Conservation (phyloP, 2,113 vertebrate species). For the Coptodon bakossiorum region DNA sequence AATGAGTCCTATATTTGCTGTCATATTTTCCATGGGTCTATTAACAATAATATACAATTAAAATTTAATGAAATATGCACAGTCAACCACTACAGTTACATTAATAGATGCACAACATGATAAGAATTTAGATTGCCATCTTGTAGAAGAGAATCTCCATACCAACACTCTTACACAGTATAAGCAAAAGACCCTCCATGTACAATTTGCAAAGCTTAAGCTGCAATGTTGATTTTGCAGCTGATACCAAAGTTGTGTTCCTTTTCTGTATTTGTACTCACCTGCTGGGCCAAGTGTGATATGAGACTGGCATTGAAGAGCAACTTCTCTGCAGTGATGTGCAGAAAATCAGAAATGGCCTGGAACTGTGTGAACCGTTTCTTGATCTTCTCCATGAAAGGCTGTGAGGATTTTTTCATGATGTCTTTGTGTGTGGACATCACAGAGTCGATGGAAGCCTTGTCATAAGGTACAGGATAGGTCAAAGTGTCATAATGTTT, state of each 20-base stretch:
- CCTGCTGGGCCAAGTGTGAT: conserved; percentile 49
- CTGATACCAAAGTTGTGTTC: not conserved
- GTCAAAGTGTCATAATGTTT: conserved; percentile 67
- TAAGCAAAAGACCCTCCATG: not conserved
- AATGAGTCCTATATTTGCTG: not conserved
- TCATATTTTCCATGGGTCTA: not conserved
- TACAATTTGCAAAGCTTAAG: not conserved
- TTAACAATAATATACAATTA: not conserved
- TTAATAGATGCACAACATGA: not conserved
- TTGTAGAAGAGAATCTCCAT: not conserved
- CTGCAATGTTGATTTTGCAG: not conserved
- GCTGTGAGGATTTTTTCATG: not conserved
- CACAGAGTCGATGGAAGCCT: conserved; percentile 26
- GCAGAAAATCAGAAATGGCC: not conserved
- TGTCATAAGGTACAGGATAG: conserved; percentile 52
- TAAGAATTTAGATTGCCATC: not conserved
- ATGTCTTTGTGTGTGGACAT: accelerated
- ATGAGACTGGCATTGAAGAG: conserved; percentile 62
- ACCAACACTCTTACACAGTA: not conserved
- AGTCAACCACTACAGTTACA: not conserved
- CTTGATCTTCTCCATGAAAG: conserved; percentile 54
- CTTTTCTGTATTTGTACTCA: not conserved
- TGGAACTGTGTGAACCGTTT: not conserved
- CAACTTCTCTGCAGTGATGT: conserved; percentile 62
- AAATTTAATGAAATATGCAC: not conserved